Evolutionary conservation across 2,888 invertebrate genomes (phyloP), one percentile per base, ranked within the genome.

Genomic region (Apocheima hispidaria): DNA sequence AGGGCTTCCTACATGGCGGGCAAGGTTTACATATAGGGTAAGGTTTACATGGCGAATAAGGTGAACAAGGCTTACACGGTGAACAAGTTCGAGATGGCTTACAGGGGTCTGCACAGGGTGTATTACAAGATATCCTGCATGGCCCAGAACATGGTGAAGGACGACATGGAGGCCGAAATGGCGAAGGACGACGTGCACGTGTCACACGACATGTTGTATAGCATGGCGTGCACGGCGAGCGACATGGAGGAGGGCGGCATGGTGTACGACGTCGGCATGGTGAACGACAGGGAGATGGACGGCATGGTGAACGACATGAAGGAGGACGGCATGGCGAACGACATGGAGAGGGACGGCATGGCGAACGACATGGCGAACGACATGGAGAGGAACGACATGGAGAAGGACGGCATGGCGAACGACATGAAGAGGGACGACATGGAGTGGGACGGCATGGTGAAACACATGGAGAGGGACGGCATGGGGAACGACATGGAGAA

Each of bases 81-180:
- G 40, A 44, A 43, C 65, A 65, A 7, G 56, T 48, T 35, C 14
- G 57, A 38, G 70, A 69, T 2, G 70, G 69, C 3, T 58, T 63
- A 62, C 78, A 79, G 7, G 77, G 71, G 51, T 70, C 77, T 5
- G 68, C 66, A 53, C 76, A 77, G 23, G 73, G 46, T 30, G 70
- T 28, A 53, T 71, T 80, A 56, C 77, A 77, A 60, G 72, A 75
- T 49, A 26, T 3, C 9, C 43, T 44, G 21, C 43, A 44, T 26
- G 43, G 14, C 26, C 64, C 75, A 44, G 65, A 78, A 65, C 81
- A 81, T n/a, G 66, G 56, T 0, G 48, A 0, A 4, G 65, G 53
- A 12, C 65, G 78, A 64, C 81, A 81, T n/a, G 33, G 16, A 7
- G 51, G 33, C 6, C 43, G 30, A n/a, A 21, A 53, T 16, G 43